phyloP scores from a whole-genome alignment of 2,113 vertebrate species.

The Bos javanicus region DNA sequence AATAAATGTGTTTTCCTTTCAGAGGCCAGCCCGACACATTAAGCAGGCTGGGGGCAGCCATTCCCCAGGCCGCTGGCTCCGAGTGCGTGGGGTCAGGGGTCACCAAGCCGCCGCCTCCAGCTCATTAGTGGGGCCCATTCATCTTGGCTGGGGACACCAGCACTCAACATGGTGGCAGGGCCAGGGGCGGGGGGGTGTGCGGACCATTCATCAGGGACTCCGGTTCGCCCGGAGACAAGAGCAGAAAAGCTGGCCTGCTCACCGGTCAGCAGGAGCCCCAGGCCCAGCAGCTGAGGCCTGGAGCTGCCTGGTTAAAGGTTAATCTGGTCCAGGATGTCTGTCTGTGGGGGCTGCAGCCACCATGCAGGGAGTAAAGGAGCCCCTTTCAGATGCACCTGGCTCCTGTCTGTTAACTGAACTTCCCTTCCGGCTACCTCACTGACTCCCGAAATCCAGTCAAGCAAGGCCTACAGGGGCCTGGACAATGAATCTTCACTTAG shows the following conservation, averaged over 20 bases:
- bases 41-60: constrained; percentile 83
- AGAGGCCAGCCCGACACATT: constrained; percentile 92
- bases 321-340: constrained; percentile 69
- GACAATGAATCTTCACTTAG: not conserved
- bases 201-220: constrained; percentile 90
- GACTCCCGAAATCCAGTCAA: not conserved
- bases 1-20: constrained; percentile 99
- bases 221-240: constrained; percentile 83
- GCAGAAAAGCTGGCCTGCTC: constrained; percentile 68
- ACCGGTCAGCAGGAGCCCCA: not conserved
- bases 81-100: constrained; percentile 86
- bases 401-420: not conserved
- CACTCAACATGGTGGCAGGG: constrained; percentile 83
- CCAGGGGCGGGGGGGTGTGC: constrained; percentile 83
- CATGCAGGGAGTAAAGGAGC: constrained; percentile 54
- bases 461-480: not conserved
- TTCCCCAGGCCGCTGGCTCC: constrained; percentile 85
- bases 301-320: constrained; percentile 77
- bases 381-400: constrained; percentile 63
- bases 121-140: constrained; percentile 91
- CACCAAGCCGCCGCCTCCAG: constrained; percentile 86
- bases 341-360: constrained; percentile 61
- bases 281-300: not conserved
- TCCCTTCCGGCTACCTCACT: not conserved
- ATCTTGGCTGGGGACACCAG: constrained; percentile 87